phyloP scores from a whole-genome alignment of 2,888 invertebrate genomes.

The Dicranocentrus wangi region DNA sequence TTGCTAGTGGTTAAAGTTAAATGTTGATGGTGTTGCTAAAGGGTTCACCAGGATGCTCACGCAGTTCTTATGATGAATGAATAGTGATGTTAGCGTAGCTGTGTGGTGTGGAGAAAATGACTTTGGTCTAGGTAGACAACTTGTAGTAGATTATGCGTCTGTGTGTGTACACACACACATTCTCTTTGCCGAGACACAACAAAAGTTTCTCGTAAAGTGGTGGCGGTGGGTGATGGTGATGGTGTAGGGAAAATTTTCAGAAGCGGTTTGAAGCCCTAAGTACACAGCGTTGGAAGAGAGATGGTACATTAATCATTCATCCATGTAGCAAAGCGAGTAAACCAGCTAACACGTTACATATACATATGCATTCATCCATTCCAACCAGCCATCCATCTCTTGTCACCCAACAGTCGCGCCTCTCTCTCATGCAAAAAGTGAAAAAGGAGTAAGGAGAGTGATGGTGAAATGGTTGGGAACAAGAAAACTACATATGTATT shows the following conservation, averaged over 20 bases:
- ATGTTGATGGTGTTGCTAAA: constrained; percentile 32
- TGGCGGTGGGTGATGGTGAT: too few species aligned
- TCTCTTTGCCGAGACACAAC: constrained; percentile 19
- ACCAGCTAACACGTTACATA: constrained; percentile 53
- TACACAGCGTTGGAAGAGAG: constrained; percentile 30
- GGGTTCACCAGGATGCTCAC: constrained; percentile 10
- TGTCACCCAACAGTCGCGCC: constrained; percentile 57
- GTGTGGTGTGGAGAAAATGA: too few species aligned
- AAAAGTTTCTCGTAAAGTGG: neutral
- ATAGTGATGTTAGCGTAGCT: constrained; percentile 1
- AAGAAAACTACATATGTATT: constrained; percentile 16
- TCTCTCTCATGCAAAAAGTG: constrained; percentile 44
- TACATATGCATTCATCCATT: constrained; percentile 60
- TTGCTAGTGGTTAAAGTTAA: constrained; percentile 23
- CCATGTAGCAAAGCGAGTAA: constrained; percentile 47
- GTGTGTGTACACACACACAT: constrained; percentile 29
- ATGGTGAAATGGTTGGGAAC: constrained; percentile 36
- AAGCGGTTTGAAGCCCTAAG: constrained; percentile 7
- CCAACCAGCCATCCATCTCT: constrained; percentile 64
- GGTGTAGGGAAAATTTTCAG: constrained; percentile 8
- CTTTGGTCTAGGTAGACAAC: too few species aligned
- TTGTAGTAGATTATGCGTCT: neutral
- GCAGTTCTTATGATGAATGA: constrained; percentile 46
- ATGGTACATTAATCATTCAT: constrained; percentile 70
- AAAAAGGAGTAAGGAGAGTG: constrained; percentile 26